A percentile compares a stretch with the other conserved stretches of the same genome.
Conservation (phyloP, 2,113 vertebrate species). For the Actinemys pallida region DNA sequence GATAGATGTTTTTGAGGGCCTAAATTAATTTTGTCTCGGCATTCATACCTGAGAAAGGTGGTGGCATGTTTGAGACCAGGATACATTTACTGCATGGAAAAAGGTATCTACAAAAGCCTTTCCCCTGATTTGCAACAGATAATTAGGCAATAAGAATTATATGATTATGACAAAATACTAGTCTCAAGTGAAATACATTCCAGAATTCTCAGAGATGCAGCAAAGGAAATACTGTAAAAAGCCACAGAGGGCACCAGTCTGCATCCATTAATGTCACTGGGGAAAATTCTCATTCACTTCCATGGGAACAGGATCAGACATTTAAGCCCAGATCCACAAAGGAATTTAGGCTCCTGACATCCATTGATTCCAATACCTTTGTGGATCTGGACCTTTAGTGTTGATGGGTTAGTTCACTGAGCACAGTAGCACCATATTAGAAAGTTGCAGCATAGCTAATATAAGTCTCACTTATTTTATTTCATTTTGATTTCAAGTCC, state of each 20-base stretch:
- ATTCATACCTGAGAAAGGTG: not conserved
- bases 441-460: not conserved
- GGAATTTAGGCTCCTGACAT: not conserved
- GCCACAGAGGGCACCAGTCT: not conserved
- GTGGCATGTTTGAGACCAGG: not conserved
- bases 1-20: not conserved
- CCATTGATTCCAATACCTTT: not conserved
- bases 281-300: not conserved
- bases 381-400: not conserved
- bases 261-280: not conserved
- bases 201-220: not conserved
- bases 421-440: not conserved
- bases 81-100: not conserved
- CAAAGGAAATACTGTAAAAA: conserved; percentile 1
- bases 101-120: not conserved
- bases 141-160: not conserved
- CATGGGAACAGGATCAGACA: not conserved
- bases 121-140: not conserved
- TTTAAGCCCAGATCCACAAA: not conserved
- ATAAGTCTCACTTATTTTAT: not conserved
- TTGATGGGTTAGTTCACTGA: not conserved
- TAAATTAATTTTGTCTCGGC: not conserved
- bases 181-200: not conserved
- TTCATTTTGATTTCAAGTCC: not conserved
- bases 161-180: not conserved